Conservation (phyloP, 2,797 vertebrate genomes). For the Pogoniulus pusillus region DNA sequence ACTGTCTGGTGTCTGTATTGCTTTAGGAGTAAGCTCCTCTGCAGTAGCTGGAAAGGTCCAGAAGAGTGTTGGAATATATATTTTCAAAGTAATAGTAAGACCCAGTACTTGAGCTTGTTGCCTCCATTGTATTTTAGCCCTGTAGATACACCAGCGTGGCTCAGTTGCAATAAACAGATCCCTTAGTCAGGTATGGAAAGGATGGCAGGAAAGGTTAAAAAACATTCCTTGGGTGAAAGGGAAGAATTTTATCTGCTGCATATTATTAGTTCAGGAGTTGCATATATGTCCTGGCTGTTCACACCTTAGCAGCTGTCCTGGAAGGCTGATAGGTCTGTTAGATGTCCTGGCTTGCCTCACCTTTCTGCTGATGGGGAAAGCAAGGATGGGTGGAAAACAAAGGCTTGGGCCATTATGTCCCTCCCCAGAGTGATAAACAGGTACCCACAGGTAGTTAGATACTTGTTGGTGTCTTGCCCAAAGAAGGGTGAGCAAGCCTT, state of each 20-base stretch:
- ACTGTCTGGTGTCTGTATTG: fast-evolving
- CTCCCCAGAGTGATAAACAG: too few relatives aligned
- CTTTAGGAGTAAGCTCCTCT: background rate
- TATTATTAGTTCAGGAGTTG: background rate
- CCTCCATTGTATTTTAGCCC: too few relatives aligned
- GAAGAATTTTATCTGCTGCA: background rate
- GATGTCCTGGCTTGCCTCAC: too few relatives aligned
- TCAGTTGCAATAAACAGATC: background rate
- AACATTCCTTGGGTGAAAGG: background rate
- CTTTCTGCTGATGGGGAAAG: too few relatives aligned
- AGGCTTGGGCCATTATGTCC: too few relatives aligned
- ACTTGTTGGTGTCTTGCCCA: too few relatives aligned
- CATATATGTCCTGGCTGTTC: background rate
- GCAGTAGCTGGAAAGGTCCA: background rate
- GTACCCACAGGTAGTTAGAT: too few relatives aligned
- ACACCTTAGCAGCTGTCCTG: too few relatives aligned
- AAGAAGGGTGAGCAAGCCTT: too few relatives aligned
- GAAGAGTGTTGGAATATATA: background rate
- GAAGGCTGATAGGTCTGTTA: too few relatives aligned
- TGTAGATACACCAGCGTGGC: background rate
- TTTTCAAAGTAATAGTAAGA: background rate
- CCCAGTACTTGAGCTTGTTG: background rate
- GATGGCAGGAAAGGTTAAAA: background rate
- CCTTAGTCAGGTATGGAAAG: background rate
- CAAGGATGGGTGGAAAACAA: too few relatives aligned